Evolutionary conservation across 2,888 invertebrate genomes (phyloP).

Genomic region (Ormyrus labotus): DNA sequence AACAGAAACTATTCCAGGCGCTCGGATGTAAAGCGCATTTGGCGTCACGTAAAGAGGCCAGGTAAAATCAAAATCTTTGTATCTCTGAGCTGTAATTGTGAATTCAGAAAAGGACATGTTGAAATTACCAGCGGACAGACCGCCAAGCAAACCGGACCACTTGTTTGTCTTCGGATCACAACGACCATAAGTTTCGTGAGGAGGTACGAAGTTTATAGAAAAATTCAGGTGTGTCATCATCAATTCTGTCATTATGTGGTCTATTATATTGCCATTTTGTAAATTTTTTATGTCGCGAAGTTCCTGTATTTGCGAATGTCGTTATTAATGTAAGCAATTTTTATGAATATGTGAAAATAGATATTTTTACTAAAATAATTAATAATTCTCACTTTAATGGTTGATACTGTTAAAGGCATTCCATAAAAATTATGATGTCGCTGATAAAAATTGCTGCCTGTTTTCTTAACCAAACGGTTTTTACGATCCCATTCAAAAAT

Average conservation of each 20-base stretch:
- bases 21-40: not conserved
- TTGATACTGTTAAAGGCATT: constrained; percentile 11
- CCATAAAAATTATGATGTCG: not conserved
- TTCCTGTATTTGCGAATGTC: not conserved
- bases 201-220: too few species aligned
- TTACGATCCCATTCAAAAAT: not conserved
- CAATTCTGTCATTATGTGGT: not conserved
- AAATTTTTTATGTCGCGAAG: not conserved
- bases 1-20: not conserved
- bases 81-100: not conserved
- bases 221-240: not conserved
- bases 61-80: not conserved
- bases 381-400: not conserved
- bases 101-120: too few species aligned
- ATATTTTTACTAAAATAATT: too few species aligned
- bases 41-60: not conserved
- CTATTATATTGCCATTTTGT: not conserved
- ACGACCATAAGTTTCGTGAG: too few species aligned
- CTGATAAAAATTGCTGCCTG: not conserved
- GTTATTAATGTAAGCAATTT: too few species aligned
- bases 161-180: too few species aligned
- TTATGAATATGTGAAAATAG: too few species aligned
- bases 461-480: not conserved
- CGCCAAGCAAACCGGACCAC: too few species aligned
- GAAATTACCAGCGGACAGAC: too few species aligned